Conservation (phyloP, 1,140 invertebrate species). For the Matsumurasca onukii region DNA sequence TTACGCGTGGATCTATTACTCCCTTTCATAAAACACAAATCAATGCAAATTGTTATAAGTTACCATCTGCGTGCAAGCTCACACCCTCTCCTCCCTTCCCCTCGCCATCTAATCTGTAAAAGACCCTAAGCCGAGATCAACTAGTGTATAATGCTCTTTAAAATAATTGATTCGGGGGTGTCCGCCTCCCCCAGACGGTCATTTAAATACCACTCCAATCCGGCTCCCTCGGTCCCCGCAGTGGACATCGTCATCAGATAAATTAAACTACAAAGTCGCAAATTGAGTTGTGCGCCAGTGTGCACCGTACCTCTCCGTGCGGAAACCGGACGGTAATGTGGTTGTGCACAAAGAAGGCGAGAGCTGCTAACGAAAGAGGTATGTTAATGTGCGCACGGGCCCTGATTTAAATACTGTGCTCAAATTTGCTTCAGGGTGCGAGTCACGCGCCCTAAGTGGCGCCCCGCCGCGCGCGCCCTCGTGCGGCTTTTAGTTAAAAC, state of each 20-base stretch:
- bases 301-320: no score
- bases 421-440: not conserved
- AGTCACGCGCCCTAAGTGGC: not conserved
- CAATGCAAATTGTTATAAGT: not conserved
- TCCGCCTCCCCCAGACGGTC: not conserved
- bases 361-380: not conserved
- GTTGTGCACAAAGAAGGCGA: not conserved
- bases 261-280: no score
- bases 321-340: not conserved
- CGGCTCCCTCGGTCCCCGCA: no score
- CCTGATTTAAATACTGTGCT: not conserved
- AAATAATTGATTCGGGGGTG: not conserved
- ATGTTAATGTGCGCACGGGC: not conserved
- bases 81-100: not conserved
- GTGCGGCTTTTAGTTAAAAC: not conserved
- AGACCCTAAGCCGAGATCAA: not conserved
- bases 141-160: constrained; percentile 1
- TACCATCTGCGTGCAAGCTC: not conserved
- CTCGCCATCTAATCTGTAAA: no score
- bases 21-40: no score
- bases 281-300: no score
- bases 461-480: no score
- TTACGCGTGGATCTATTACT: no score
- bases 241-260: no score
- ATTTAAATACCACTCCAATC: not conserved